These are phyloP conservation scores for Danio rerio DNA, from an alignment of 2,113 vertebrate genomes.

Conservation along the genomic window DNA sequence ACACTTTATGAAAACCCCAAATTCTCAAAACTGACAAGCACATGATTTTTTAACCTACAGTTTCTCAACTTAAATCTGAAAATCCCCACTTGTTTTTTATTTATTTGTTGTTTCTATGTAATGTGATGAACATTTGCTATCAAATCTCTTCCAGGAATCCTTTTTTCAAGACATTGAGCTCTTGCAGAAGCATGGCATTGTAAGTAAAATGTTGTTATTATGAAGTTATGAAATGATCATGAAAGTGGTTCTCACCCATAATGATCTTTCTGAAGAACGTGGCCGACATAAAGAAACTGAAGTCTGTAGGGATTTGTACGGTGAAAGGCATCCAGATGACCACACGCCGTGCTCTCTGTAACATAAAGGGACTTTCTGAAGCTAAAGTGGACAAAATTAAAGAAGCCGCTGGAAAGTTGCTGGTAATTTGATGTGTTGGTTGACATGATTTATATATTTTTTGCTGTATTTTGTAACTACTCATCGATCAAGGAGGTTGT, in stretches of 20 bases:
- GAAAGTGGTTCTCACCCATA: slow-evolving; percentile 51
- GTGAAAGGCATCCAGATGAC: slow-evolving; percentile 98
- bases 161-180: slow-evolving; percentile 98
- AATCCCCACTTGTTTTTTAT: too few species aligned
- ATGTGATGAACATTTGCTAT: neutral
- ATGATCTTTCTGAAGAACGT: slow-evolving; percentile 80
- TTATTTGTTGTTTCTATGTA: too few species aligned
- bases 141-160: slow-evolving; percentile 79
- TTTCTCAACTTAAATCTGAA: too few species aligned
- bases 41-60: too few species aligned
- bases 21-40: too few species aligned
- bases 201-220: slow-evolving; percentile 75
- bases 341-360: slow-evolving; percentile 90
- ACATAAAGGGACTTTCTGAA: slow-evolving; percentile 95
- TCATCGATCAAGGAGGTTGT: neutral
- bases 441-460: too few species aligned
- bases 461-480: too few species aligned
- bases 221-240: slow-evolving; percentile 58
- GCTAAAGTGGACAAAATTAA: slow-evolving; percentile 99
- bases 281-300: slow-evolving; percentile 97
- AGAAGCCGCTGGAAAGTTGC: slow-evolving; percentile 95
- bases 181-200: slow-evolving; percentile 96
- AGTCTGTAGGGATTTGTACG: slow-evolving; percentile 94
- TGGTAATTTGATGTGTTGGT: slow-evolving; percentile 72
- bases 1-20: too few species aligned